Evolutionary conservation across 2,888 invertebrate species (phyloP).

Genomic region (Lochmaea capreae): DNA sequence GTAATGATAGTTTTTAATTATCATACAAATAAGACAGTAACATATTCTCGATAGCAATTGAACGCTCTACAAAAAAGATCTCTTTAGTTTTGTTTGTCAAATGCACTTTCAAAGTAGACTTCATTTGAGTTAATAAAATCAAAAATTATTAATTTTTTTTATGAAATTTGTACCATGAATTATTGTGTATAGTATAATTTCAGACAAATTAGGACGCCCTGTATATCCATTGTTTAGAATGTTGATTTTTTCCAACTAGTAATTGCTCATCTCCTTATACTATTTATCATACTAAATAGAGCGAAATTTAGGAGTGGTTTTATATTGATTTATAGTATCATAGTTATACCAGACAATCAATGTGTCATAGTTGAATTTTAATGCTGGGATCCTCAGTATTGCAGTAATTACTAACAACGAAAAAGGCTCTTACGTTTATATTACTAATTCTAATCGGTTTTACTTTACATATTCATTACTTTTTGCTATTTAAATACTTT

Average conservation of each 20-base stretch:
- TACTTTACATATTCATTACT: background rate
- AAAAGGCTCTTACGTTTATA: background rate
- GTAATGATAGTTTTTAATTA: too few relatives aligned
- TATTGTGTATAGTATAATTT: too few relatives aligned
- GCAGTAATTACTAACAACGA: background rate
- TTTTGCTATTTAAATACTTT: background rate
- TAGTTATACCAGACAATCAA: constrained; percentile 4
- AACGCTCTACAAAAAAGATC: too few relatives aligned
- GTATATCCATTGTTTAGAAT: background rate
- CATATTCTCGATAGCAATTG: too few relatives aligned
- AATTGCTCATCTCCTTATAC: background rate
- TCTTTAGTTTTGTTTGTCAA: too few relatives aligned
- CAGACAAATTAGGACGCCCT: background rate
- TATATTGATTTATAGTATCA: constrained; percentile 2
- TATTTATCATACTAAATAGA: background rate
- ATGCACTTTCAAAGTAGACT: too few relatives aligned
- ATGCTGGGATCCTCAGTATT: background rate
- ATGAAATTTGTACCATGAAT: too few relatives aligned
- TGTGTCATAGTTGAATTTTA: constrained; percentile 1
- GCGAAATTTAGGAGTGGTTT: background rate
- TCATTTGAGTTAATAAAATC: too few relatives aligned
- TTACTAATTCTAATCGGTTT: background rate
- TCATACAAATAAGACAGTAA: too few relatives aligned
- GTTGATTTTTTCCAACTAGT: background rate
- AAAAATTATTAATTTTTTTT: too few relatives aligned